phyloP scores from a whole-genome alignment of 2,797 vertebrate genomes.

The Fratercula arctica region DNA sequence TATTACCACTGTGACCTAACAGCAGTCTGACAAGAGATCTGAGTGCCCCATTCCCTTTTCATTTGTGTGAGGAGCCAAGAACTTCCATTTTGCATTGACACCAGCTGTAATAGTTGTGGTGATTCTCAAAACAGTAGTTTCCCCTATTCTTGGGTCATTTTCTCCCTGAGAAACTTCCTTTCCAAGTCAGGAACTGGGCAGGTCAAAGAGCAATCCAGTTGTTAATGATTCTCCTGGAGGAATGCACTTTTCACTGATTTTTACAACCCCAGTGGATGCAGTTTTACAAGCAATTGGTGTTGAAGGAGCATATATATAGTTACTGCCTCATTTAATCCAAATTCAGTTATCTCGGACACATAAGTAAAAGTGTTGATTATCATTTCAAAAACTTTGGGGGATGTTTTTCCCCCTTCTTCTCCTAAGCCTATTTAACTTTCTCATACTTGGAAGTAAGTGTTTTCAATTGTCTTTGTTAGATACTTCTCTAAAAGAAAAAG shows the following conservation, averaged over 20 bases:
- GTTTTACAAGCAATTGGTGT: not conserved
- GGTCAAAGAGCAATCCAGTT: not conserved
- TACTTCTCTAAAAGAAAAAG: not conserved
- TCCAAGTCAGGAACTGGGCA: not conserved
- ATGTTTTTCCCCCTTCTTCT: not conserved
- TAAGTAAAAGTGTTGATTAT: not conserved
- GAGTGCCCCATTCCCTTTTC: not conserved
- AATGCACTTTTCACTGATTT: not conserved
- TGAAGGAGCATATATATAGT: not conserved
- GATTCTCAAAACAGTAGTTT: not conserved
- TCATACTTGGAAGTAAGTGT: not conserved
- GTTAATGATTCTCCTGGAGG: not conserved
- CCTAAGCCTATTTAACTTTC: not conserved
- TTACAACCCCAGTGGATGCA: not conserved
- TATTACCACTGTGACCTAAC: not conserved
- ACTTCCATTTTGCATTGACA: not conserved
- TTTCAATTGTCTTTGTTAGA: not conserved
- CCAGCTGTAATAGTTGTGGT: not conserved
- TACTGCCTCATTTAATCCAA: not conserved
- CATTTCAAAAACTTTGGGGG: not conserved
- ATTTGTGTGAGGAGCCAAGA: not conserved
- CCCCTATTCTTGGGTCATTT: not conserved
- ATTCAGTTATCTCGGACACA: not conserved
- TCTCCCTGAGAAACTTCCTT: not conserved
- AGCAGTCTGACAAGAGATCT: not conserved